Percentiles rank a stretch among this genome's conserved stretches.
phyloP scores from a whole-genome alignment of 2,113 vertebrate genomes.

The Thamnophis sirtalis region DNA sequence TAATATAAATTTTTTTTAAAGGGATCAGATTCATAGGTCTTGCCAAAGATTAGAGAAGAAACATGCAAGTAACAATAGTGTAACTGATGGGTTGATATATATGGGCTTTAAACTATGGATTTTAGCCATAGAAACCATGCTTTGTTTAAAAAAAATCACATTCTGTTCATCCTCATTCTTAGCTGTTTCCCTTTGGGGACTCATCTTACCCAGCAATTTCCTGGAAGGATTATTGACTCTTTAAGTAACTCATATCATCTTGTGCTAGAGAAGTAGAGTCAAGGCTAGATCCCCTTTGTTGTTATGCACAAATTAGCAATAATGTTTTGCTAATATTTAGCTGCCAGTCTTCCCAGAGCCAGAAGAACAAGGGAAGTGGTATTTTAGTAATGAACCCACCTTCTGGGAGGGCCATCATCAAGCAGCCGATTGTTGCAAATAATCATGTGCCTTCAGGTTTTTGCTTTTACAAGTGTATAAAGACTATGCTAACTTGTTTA shows the following conservation, averaged over 20 bases:
- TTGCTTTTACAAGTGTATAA: background rate
- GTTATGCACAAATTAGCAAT: too few relatives aligned
- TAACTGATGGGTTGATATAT: background rate
- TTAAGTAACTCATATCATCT: background rate
- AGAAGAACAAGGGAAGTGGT: background rate
- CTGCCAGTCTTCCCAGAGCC: background rate
- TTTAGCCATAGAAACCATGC: background rate
- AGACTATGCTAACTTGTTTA: background rate
- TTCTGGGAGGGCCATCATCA: too few relatives aligned
- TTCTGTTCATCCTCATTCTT: background rate
- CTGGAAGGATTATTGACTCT: background rate
- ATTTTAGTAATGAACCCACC: too few relatives aligned
- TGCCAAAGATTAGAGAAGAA: background rate
- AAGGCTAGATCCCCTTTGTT: background rate
- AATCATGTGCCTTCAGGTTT: background rate
- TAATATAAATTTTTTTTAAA: background rate
- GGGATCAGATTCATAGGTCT: background rate
- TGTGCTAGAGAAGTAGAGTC: background rate
- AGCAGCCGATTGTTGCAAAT: background rate
- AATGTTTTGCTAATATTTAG: background rate
- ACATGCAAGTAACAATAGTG: background rate
- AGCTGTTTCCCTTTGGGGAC: background rate
- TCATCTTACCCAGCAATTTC: background rate
- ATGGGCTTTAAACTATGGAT: background rate
- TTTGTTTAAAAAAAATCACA: background rate